A percentile compares a stretch with the other conserved stretches of the same genome.
Conservation (phyloP, 2,888 invertebrate species). For the Ectemnius continuus region DNA sequence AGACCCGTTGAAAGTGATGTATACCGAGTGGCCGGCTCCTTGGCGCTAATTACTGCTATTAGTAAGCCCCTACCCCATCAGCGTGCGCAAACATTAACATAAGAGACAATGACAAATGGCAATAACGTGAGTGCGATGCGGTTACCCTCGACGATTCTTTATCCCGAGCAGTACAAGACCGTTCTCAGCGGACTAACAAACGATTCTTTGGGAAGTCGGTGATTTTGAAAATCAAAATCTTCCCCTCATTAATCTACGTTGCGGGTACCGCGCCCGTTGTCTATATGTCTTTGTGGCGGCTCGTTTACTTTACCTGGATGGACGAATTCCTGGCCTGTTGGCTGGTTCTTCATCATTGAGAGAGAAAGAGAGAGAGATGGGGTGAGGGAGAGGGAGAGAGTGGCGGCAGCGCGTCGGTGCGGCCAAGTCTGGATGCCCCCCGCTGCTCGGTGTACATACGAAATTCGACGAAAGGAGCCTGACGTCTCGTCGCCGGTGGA, state of each 20-base stretch:
- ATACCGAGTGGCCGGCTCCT: slow-evolving; percentile 61
- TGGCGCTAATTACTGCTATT: slow-evolving; percentile 65
- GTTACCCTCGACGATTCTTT: slow-evolving; percentile 43
- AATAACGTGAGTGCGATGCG: slow-evolving; percentile 59
- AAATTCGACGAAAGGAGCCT: slow-evolving; percentile 44
- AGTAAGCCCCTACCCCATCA: slow-evolving; percentile 56
- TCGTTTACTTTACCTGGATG: slow-evolving; percentile 22
- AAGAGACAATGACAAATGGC: slow-evolving; percentile 67
- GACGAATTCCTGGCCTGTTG: slow-evolving; percentile 30
- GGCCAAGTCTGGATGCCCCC: slow-evolving; percentile 43
- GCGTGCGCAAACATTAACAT: slow-evolving; percentile 63
- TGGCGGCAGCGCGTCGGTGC: slow-evolving; percentile 37
- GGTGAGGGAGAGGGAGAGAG: too few relatives aligned
- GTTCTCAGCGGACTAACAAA: not conserved
- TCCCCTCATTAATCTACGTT: not conserved
- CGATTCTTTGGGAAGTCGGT: too few relatives aligned
- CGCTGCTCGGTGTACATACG: slow-evolving; percentile 42
- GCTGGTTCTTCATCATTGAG: slow-evolving; percentile 43
- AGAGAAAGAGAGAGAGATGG: too few relatives aligned
- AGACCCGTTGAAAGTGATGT: slow-evolving; percentile 64
- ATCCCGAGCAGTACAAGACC: not conserved
- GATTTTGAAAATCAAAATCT: not conserved
- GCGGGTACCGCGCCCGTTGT: not conserved
- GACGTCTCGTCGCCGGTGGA: slow-evolving; percentile 47
- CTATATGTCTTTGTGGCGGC: slow-evolving; percentile 15